These are phyloP conservation scores for Aptenodytes forsteri DNA, from an alignment of 2,113 vertebrate genomes.

Conservation along the genomic window DNA sequence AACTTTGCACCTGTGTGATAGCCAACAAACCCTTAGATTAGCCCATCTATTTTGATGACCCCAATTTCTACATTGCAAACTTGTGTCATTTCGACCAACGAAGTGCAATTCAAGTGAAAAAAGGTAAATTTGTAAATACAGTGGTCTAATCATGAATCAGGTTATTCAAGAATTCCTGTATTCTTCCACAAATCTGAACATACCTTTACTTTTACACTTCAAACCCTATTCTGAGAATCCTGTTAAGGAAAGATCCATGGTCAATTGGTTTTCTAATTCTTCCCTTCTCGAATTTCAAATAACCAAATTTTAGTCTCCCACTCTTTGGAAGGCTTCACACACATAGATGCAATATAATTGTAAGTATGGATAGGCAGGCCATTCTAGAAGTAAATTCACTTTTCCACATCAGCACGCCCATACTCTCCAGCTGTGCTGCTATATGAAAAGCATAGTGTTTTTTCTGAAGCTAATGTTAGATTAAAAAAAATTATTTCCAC, in stretches of 20 bases:
- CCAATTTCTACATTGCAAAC: neutral
- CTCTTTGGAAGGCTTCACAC: neutral
- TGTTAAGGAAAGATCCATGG: neutral
- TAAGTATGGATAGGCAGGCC: neutral
- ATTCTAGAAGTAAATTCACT: neutral
- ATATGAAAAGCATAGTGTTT: neutral
- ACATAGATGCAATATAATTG: neutral
- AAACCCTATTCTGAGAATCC: no score
- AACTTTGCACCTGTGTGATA: neutral
- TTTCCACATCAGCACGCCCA: neutral
- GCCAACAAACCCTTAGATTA: neutral
- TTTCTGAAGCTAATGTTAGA: neutral
- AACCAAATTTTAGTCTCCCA: no score
- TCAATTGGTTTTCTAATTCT: neutral
- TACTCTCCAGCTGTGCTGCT: neutral
- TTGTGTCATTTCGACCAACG: neutral
- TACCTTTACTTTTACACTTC: neutral
- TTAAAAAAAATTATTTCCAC: neutral
- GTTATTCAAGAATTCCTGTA: neutral
- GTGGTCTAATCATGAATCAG: neutral
- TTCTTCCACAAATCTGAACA: neutral
- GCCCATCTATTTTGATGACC: neutral
- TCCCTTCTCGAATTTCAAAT: neutral
- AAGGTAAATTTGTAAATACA: neutral
- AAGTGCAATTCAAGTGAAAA: neutral